Conservation (phyloP, 2,797 vertebrate species). For the Pachyuromys duprasi region DNA sequence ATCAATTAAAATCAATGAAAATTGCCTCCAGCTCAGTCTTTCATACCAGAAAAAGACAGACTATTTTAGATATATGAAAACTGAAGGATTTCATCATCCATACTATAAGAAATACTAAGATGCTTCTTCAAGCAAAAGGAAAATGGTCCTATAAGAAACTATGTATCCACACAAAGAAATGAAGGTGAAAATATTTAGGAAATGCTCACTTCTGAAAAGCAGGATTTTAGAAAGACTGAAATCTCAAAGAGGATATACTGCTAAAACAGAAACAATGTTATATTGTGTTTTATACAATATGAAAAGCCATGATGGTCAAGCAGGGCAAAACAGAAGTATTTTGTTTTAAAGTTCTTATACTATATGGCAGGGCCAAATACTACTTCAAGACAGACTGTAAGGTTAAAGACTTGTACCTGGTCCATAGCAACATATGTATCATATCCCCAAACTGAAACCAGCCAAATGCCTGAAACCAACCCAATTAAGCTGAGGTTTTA, state of each 20-base stretch:
- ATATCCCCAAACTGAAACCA: not conserved
- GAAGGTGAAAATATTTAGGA: constrained; percentile 4
- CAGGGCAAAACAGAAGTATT: not conserved
- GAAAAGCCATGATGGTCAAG: not conserved
- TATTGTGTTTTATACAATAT: constrained; percentile 33
- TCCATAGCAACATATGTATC: not conserved
- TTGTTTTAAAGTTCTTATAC: constrained; percentile 2
- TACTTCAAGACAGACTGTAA: constrained; percentile 16
- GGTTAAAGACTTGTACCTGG: not conserved
- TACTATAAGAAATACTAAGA: not conserved
- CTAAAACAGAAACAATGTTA: constrained; percentile 30
- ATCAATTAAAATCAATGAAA: constrained; percentile 26
- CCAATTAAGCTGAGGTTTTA: not conserved
- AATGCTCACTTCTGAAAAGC: constrained; percentile 8
- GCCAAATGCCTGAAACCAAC: constrained; percentile 17
- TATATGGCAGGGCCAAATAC: not conserved
- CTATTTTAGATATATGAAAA: constrained; percentile 53
- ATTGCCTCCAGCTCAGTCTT: not conserved
- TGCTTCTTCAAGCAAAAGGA: constrained; percentile 54
- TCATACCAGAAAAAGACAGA: not conserved
- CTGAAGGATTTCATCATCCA: constrained; percentile 10
- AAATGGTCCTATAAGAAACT: constrained; percentile 39
- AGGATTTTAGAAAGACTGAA: not conserved
- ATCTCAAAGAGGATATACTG: constrained; percentile 43
- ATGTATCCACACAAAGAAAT: constrained; percentile 15